Conservation (phyloP, 2,888 invertebrate species). For the Lycia hirtaria region DNA sequence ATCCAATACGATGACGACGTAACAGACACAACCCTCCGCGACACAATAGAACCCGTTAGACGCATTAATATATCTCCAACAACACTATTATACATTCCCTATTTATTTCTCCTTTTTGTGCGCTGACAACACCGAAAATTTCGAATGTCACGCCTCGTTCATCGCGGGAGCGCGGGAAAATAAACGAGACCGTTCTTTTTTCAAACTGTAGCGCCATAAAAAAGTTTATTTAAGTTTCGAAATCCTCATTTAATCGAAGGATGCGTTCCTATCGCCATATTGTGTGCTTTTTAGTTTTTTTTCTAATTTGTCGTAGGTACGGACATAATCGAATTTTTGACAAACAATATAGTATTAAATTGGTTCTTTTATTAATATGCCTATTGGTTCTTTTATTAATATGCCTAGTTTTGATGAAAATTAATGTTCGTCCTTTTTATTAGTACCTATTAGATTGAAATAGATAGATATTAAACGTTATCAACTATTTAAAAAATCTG, state of each 20-base stretch:
- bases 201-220: constrained; percentile 64
- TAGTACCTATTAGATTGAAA: constrained; percentile 29
- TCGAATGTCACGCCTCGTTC: constrained; percentile 84
- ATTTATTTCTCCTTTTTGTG: constrained; percentile 63
- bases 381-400: constrained; percentile 75
- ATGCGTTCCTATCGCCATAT: constrained; percentile 58
- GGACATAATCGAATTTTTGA: constrained; percentile 80
- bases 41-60: constrained; percentile 78
- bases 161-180: constrained; percentile 74
- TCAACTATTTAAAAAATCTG: too few species aligned
- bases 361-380: constrained; percentile 74
- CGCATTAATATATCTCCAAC: constrained; percentile 78
- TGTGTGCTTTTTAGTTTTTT: constrained; percentile 55
- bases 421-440: constrained; percentile 53
- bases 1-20: constrained; percentile 53
- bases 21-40: constrained; percentile 64
- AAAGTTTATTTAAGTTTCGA: constrained; percentile 70
- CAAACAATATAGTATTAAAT: constrained; percentile 81
- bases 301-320: constrained; percentile 66
- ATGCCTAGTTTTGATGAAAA: constrained; percentile 61
- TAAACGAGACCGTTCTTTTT: constrained; percentile 70
- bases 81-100: constrained; percentile 65
- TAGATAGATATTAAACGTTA: too few species aligned
- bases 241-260: constrained; percentile 69
- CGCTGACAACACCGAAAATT: constrained; percentile 73